Evolutionary conservation across 2,797 vertebrate species (phyloP), one percentile per base, ranked within the genome.

Genomic region (Pempheris klunzingeri): DNA sequence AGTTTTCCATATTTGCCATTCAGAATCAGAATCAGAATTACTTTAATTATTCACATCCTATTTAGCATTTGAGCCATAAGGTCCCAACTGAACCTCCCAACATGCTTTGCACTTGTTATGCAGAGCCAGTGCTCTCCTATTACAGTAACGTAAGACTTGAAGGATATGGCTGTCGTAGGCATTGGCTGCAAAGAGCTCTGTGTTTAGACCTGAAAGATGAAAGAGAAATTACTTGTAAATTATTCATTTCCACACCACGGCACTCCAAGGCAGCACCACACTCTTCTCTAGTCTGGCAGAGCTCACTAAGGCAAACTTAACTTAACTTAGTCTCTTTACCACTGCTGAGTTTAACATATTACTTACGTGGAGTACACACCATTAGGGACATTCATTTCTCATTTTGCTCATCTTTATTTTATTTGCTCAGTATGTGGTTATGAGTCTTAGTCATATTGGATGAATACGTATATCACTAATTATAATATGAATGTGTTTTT

Each of bases 171-270:
- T 67, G 46, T 64, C 24, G 30, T 34, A 57, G 32, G 61, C 72
- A 54, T 58, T 9, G 4, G 38, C 7, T 32, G 71, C 71, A 83
- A 76, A 82, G 71, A 84, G 63, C 70, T 41, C 68, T 32, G 68
- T 67, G 74, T 85, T 86, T 76, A 78, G 77, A 82, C 71, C 85
- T 68, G 49, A 82, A 74, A 83, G 77, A 90, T 89, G 78, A 85
- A 89, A 88, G 78, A 77, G 81, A 82, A 86, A 87, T 81, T 11
- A 83, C 58, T 80, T 57, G 46, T 85, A 83, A 88, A 89, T 90
- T 76, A 86, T 91, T 87, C 60, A 88, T 71, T 59, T 30, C 28
- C 50, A 65, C 71, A 75, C 77, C 43, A 30, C 77, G 77, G 67
- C 53, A 67, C 24, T 70, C 72, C 52, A 69, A 82, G 54, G 57